A percentile compares a stretch with the other conserved stretches of the same genome.
Evolutionary conservation across 2,797 vertebrate species (phyloP).

Genomic region (Arrhamphus sclerolepis): DNA sequence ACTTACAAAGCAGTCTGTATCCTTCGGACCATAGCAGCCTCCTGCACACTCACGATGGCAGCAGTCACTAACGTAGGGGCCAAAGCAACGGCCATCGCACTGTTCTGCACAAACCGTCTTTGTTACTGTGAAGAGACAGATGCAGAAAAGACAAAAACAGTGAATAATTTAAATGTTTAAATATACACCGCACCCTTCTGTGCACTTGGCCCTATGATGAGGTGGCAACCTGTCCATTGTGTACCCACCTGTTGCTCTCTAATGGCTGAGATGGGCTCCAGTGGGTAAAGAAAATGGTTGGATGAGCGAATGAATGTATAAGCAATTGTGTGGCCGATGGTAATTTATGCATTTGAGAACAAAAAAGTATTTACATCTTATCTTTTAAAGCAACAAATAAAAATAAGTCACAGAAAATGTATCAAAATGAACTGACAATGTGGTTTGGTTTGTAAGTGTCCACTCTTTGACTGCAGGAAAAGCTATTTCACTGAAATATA

Average conservation of each 20-base stretch:
- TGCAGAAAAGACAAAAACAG: constrained; percentile 15
- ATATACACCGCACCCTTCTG: no score
- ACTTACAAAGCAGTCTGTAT: constrained; percentile 98
- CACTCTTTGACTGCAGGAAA: background rate
- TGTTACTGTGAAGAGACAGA: constrained; percentile 83
- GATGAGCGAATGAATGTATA: background rate
- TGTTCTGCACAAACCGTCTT: constrained; percentile 97
- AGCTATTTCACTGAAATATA: background rate
- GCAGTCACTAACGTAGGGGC: constrained; percentile 96
- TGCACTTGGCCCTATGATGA: no score
- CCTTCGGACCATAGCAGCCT: constrained; percentile 95
- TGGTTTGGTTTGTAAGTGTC: background rate
- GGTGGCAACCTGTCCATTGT: no score
- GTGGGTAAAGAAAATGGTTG: no score
- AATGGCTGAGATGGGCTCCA: no score
- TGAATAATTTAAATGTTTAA: no score
- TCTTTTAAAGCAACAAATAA: background rate
- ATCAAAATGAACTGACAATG: background rate
- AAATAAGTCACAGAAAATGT: background rate
- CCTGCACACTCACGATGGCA: constrained; percentile 98
- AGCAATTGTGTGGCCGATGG: background rate
- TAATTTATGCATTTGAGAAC: no score
- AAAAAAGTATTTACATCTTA: no score
- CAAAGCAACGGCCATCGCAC: constrained; percentile 95
- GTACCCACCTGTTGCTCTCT: no score